Conservation (phyloP, 2,113 vertebrate species). For the Eleginops maclovinus region DNA sequence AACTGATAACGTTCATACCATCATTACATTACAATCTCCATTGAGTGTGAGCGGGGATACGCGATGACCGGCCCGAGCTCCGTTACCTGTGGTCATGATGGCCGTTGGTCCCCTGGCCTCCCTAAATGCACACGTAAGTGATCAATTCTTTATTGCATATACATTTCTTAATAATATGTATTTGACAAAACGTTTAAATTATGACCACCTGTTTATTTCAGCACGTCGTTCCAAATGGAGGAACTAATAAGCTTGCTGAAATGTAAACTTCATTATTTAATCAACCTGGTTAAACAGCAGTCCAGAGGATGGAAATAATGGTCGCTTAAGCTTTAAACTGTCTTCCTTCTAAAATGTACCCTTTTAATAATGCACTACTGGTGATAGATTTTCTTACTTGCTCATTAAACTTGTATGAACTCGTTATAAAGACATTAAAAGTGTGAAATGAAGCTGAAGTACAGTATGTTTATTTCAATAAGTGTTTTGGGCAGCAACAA, state of each 20-base stretch:
- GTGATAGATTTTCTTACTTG: slow-evolving; percentile 30
- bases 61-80: neutral
- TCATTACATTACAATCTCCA: too few species aligned
- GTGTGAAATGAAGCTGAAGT: slow-evolving; percentile 73
- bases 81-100: slow-evolving; percentile 35
- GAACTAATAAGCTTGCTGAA: neutral
- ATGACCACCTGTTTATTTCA: slow-evolving; percentile 13
- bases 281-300: neutral
- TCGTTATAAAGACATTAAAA: slow-evolving; percentile 65
- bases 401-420: slow-evolving; percentile 18
- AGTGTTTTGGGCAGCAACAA: slow-evolving; percentile 75
- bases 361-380: slow-evolving; percentile 11
- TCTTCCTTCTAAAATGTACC: slow-evolving; percentile 1
- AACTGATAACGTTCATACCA: too few species aligned
- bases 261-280: neutral
- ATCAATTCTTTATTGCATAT: neutral
- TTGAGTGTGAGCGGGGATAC: slow-evolving; percentile 41
- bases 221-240: neutral
- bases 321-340: neutral
- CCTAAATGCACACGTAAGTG: slow-evolving; percentile 65
- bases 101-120: slow-evolving; percentile 58
- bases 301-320: neutral
- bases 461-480: slow-evolving; percentile 82
- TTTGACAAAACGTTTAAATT: neutral
- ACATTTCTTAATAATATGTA: neutral